Evolutionary conservation across 2,888 invertebrate genomes (phyloP).

Genomic region (Lasioglossum lativentre): DNA sequence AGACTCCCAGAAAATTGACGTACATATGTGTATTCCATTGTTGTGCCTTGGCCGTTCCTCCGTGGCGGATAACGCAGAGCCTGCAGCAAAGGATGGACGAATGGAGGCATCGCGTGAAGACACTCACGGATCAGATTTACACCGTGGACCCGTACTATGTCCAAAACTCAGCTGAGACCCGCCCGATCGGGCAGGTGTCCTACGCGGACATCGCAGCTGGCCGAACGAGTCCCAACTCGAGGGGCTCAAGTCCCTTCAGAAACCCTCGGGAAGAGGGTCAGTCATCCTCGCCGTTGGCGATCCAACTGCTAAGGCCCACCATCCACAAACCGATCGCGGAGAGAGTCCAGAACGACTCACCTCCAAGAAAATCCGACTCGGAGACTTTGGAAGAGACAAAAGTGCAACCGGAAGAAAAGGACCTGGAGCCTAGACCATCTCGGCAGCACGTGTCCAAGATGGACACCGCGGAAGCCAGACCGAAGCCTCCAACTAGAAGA

Average conservation of each 20-base stretch:
- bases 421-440: conserved; percentile 30
- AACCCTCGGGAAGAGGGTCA: conserved; percentile 74
- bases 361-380: not conserved
- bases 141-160: conserved; percentile 91
- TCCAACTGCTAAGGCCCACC: conserved; percentile 72
- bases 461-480: conserved; percentile 13
- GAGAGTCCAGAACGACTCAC: not conserved
- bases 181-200: conserved; percentile 81
- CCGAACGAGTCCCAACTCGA: conserved; percentile 84
- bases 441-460: conserved; percentile 44
- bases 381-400: not conserved
- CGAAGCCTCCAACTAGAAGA: conserved; percentile 68
- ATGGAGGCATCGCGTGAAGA: conserved; percentile 90
- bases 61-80: conserved; percentile 87
- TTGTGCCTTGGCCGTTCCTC: conserved; percentile 83
- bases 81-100: conserved; percentile 88
- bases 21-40: conserved; percentile 72
- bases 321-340: conserved; percentile 80
- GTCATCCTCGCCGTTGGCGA: conserved; percentile 63
- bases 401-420: conserved; percentile 19
- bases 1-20: conserved; percentile 68
- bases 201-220: conserved; percentile 91
- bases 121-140: conserved; percentile 90
- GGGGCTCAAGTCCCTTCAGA: conserved; percentile 79
- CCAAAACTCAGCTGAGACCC: conserved; percentile 85